These are phyloP conservation scores for Phytoseiulus persimilis DNA, from an alignment of 2,888 invertebrate species.

Conservation along the genomic window DNA sequence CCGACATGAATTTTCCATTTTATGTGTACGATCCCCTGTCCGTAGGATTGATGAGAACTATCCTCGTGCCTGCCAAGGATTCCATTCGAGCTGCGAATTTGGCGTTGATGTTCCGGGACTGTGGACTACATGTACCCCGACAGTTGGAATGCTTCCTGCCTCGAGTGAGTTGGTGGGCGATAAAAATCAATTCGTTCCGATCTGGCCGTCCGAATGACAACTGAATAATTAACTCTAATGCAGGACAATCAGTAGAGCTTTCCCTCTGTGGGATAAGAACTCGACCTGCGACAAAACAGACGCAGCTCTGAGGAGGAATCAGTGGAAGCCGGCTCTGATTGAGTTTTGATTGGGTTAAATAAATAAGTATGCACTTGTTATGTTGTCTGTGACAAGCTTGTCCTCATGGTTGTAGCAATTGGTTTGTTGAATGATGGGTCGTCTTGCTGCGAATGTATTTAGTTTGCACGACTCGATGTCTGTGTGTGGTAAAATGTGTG, in stretches of 20 bases:
- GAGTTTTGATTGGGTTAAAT: neutral
- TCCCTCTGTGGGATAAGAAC: too few relatives aligned
- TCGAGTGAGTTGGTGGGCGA: neutral
- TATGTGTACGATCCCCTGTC: neutral
- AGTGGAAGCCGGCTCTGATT: neutral
- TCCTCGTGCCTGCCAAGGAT: neutral
- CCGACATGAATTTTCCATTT: too few relatives aligned
- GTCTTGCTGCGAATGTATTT: neutral
- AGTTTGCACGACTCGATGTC: too few relatives aligned
- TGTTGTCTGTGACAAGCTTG: neutral
- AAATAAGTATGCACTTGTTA: neutral
- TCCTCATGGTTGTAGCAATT: neutral
- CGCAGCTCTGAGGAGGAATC: neutral
- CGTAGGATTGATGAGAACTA: neutral
- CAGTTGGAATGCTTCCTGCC: neutral
- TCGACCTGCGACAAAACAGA: neutral
- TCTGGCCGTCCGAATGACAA: neutral
- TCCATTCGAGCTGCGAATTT: neutral
- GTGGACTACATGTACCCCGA: neutral
- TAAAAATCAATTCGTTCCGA: too few relatives aligned
- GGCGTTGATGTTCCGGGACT: neutral
- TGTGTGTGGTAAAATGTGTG: too few relatives aligned
- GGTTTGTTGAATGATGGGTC: neutral
- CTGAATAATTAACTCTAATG: neutral
- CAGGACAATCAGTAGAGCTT: neutral